Percentiles rank a stretch among this genome's conserved stretches.
Conservation (phyloP, 2,888 invertebrate species). For the Marasmarcha lunaedactyla region DNA sequence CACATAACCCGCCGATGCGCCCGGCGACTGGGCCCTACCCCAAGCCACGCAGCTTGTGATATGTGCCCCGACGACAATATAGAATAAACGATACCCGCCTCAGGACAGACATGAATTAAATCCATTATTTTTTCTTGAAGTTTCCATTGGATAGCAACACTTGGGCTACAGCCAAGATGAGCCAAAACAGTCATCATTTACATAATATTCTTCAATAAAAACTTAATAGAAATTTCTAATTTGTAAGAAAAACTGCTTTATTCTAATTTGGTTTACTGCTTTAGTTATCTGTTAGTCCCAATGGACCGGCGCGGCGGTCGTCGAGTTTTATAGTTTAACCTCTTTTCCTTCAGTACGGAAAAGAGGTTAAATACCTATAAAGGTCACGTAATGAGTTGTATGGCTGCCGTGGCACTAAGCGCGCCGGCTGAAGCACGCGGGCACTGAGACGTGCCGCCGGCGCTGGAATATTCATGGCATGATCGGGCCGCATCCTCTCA, state of each 20-base stretch:
- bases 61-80: conserved; percentile 1
- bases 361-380: conserved; percentile 4
- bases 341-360: conserved; percentile 3
- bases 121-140: conserved; percentile 1
- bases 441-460: too few relatives aligned
- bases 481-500: too few relatives aligned
- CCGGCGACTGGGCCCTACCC: too few relatives aligned
- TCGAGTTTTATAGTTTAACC: too few relatives aligned
- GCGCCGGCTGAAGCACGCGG: too few relatives aligned
- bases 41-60: conserved; percentile 4
- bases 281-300: too few relatives aligned
- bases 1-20: too few relatives aligned
- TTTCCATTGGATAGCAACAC: conserved; percentile 1
- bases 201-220: conserved; percentile 1
- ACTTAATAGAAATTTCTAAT: not conserved
- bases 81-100: not conserved
- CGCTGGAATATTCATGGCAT: not conserved
- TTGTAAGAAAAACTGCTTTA: not conserved
- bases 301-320: conserved; percentile 1
- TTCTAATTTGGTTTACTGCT: too few relatives aligned
- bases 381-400: not conserved
- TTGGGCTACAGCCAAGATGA: not conserved
- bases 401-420: not conserved
- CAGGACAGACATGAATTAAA: not conserved
- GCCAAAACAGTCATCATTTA: conserved; percentile 1